These are phyloP conservation scores for Chondrilla cf. caribensis DNA, from an alignment of 37 sponge, comb jelly and placozoan species.

Conservation along the genomic window DNA sequence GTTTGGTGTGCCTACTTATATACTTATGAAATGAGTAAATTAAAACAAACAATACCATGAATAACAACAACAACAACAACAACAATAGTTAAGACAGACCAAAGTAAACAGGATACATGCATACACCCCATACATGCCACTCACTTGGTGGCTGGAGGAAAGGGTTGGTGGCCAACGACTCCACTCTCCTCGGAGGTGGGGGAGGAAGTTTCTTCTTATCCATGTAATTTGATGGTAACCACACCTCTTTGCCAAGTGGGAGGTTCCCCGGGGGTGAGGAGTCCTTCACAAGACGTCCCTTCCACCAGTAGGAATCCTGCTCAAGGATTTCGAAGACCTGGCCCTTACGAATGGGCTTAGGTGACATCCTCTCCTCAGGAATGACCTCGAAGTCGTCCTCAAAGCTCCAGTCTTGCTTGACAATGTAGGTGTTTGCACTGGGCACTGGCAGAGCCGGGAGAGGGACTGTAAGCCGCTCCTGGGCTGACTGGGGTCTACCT, in stretches of 20 bases:
- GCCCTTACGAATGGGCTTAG: slow-evolving; percentile 10
- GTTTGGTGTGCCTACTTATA: too few relatives aligned
- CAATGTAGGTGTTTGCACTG: not conserved
- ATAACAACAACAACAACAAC: too few relatives aligned
- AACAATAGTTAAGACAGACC: too few relatives aligned
- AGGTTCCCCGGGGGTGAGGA: not conserved
- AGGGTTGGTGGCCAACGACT: not conserved
- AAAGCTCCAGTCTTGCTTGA: not conserved
- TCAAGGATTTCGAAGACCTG: slow-evolving; percentile 51
- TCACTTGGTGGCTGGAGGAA: too few relatives aligned
- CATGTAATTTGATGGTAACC: slow-evolving; percentile 12
- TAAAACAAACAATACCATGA: too few relatives aligned
- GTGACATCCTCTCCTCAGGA: slow-evolving; percentile 23
- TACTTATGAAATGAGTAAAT: too few relatives aligned
- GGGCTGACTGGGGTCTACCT: too few relatives aligned
- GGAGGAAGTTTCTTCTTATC: slow-evolving; percentile 8
- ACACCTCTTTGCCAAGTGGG: not conserved
- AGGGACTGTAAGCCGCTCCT: not conserved
- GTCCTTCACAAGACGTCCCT: slow-evolving; percentile 49
- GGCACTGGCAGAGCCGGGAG: not conserved
- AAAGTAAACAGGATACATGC: too few relatives aligned
- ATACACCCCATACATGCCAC: too few relatives aligned
- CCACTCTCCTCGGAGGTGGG: slow-evolving; percentile 15
- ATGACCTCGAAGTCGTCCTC: slow-evolving; percentile 12
- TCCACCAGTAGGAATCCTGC: slow-evolving; percentile 59